These are phyloP conservation scores for Pelobates fuscus DNA, from an alignment of 2,113 vertebrate species.

Conservation along the genomic window DNA sequence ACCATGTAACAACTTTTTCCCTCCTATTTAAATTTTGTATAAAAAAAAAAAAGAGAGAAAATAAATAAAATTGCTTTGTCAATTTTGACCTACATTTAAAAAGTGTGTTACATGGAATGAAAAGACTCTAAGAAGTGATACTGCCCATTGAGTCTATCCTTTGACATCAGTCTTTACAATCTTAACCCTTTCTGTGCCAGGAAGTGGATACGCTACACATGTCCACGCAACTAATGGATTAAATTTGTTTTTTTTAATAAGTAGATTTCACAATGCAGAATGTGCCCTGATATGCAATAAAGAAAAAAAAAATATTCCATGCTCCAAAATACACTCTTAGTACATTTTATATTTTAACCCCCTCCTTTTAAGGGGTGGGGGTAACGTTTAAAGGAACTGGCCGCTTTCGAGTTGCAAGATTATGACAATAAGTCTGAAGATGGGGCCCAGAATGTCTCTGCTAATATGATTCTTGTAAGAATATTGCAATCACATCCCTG, in stretches of 20 bases:
- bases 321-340: conserved; percentile 19
- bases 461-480: conserved; percentile 75
- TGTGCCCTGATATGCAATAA: background rate
- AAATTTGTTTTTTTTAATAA: too few relatives aligned
- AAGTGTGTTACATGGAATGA: too few relatives aligned
- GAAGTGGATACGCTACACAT: too few relatives aligned
- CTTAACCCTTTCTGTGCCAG: too few relatives aligned
- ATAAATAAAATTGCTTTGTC: background rate
- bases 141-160: too few relatives aligned
- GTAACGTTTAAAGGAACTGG: conserved; percentile 25
- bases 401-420: conserved; percentile 80
- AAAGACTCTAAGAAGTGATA: too few relatives aligned
- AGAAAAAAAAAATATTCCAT: conserved; percentile 4
- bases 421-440: conserved; percentile 84
- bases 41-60: background rate
- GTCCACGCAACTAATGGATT: too few relatives aligned
- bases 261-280: conserved; percentile 19
- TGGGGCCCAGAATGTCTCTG: conserved; percentile 76
- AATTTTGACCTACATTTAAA: background rate
- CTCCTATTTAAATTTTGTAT: background rate
- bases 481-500: conserved; percentile 78
- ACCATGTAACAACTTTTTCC: conserved; percentile 44
- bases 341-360: conserved; percentile 10
- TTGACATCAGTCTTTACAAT: too few relatives aligned
- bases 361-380: conserved; percentile 31